phyloP scores from a whole-genome alignment of 2,888 invertebrate genomes.

The Sturmia bella region DNA sequence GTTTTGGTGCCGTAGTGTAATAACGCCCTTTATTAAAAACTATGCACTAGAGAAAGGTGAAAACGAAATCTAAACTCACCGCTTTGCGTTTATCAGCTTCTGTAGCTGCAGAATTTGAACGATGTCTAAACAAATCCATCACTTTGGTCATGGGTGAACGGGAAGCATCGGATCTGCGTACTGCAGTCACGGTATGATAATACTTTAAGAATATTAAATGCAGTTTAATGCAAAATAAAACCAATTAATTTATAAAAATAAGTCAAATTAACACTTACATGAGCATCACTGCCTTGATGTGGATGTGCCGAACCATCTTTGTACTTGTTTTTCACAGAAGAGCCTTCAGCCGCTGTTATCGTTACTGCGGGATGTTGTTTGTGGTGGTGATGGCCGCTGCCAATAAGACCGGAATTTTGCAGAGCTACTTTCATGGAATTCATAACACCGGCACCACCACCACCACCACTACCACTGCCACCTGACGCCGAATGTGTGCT shows the following conservation, averaged over 20 bases:
- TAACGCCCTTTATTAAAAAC: constrained; percentile 17
- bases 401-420: constrained; percentile 83
- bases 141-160: constrained; percentile 94
- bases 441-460: constrained; percentile 84
- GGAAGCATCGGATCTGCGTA: constrained; percentile 84
- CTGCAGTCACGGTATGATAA: constrained; percentile 88
- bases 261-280: too few species aligned
- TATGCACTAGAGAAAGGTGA: not conserved
- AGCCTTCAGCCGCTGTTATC: constrained; percentile 78
- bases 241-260: too few species aligned
- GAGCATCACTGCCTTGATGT: constrained; percentile 84
- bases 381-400: constrained; percentile 73
- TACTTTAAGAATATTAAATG: constrained; percentile 82
- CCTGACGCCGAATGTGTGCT: constrained; percentile 77
- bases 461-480: constrained; percentile 71
- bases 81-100: constrained; percentile 88
- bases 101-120: constrained; percentile 87
- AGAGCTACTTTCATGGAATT: constrained; percentile 92
- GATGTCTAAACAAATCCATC: constrained; percentile 93
- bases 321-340: constrained; percentile 81
- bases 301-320: constrained; percentile 88
- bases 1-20: constrained; percentile 26
- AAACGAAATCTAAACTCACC: constrained; percentile 82
- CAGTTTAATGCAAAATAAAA: not conserved
- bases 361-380: constrained; percentile 77